These are phyloP conservation scores for Drosophila siamana DNA, from an alignment of 2,888 invertebrate genomes.

Conservation along the genomic window DNA sequence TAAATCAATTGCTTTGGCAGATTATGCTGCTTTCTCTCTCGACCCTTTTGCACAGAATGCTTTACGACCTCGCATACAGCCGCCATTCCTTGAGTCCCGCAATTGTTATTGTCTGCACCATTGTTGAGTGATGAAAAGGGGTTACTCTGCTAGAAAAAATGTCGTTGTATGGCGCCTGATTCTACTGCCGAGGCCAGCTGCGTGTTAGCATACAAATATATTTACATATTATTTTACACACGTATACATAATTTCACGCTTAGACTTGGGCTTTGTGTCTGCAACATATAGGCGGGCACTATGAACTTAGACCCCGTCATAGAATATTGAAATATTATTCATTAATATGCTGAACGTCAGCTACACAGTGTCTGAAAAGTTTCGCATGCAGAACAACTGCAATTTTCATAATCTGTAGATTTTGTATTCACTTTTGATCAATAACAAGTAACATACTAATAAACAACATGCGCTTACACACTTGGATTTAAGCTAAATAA, in stretches of 20 bases:
- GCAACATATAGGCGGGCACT: conserved; percentile 39
- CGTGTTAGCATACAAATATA: conserved; percentile 41
- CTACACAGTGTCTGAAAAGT: conserved; percentile 37
- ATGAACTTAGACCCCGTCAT: conserved; percentile 22
- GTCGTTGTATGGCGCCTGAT: conserved; percentile 45
- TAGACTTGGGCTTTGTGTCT: conserved; percentile 48
- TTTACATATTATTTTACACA: conserved; percentile 33
- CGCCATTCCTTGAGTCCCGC: conserved; percentile 8
- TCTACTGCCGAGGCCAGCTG: conserved; percentile 21
- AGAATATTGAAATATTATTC: conserved; percentile 67
- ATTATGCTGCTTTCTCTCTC: conserved; percentile 61
- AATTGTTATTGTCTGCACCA: conserved; percentile 28
- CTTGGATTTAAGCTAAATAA: conserved; percentile 71
- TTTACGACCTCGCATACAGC: conserved; percentile 10
- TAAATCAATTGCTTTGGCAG: conserved; percentile 78
- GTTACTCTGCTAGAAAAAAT: conserved; percentile 18
- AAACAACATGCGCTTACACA: conserved; percentile 64
- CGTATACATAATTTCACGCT: conserved; percentile 32
- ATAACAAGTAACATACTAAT: conserved; percentile 19
- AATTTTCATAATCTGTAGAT: conserved; percentile 11
- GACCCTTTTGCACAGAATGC: conserved; percentile 70
- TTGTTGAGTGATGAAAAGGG: conserved; percentile 16
- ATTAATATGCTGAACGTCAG: conserved; percentile 52
- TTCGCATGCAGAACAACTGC: conserved; percentile 16
- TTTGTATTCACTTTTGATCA: conserved; percentile 28